Evolutionary conservation across 2,113 vertebrate genomes (phyloP), one percentile per base, ranked within the genome.

Genomic region (Cheilinus undulatus): DNA sequence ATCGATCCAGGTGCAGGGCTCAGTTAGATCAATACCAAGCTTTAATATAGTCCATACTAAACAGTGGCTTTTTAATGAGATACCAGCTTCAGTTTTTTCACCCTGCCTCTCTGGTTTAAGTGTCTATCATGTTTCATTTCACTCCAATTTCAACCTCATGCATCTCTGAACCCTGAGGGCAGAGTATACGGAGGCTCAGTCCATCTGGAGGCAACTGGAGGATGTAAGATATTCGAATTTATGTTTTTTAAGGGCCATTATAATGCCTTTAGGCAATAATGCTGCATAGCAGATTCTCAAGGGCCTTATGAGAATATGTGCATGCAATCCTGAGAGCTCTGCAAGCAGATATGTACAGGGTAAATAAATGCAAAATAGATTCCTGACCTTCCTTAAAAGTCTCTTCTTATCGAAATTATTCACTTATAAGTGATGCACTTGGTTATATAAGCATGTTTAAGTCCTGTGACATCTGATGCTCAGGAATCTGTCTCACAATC

Each of bases 11-110:
- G 63, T 50, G 58, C 73, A 51, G 12, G 19, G 48, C 74, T 73
- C 72, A 57, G 66, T 12, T 23, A 7, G 58, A 83, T 90, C 86
- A 50, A 90, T 91, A 80, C 3, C 12, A 3, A n/a, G 48, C 38
- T 54, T 68, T 78, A 71, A 86, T 83, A 71, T 66, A 76, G 86
- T 61, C 77, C 64, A 69, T 63, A 76, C 69, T 82, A 76, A 85
- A 80, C 79, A 76, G 62, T 53, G 58, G 79, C 70, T 72, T 69
- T 71, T 75, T 71, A 87, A 86, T 78, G 59, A 70, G 70, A 84
- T 69, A 76, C 69, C 61, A 61, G 28, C 46, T 50, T 59, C 54
- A 24, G 28, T 80, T 77, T 84, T n/a, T 73, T 70, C 62, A 73
- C 68, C 52, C 64, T 51, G 48, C 36, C 52, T 76, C 72, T 59